A percentile compares a stretch with the other conserved stretches of the same genome.
These are phyloP conservation scores for Idaea biselata DNA, from an alignment of 2,888 invertebrate species.

Conservation along the genomic window DNA sequence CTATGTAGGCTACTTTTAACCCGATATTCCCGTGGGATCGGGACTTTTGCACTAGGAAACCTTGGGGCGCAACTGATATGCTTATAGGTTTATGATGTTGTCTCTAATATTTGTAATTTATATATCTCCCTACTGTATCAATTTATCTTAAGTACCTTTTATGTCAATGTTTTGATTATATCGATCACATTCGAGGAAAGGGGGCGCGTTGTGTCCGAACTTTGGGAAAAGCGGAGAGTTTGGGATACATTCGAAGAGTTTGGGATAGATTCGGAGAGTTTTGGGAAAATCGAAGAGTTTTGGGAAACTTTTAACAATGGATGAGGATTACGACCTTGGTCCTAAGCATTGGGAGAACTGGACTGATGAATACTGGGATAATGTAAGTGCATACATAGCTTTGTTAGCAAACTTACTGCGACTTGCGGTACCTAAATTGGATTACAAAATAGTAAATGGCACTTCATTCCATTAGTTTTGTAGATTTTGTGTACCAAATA, in stretches of 20 bases:
- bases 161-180: constrained; percentile 12
- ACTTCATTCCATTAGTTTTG: too few species aligned
- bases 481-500: too few species aligned
- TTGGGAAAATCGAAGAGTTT: neutral
- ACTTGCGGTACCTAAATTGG: too few species aligned
- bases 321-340: constrained; percentile 21
- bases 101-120: neutral
- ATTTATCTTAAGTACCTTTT: constrained; percentile 51
- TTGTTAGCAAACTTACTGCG: neutral
- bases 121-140: constrained; percentile 23
- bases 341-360: constrained; percentile 39
- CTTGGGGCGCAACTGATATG: too few species aligned
- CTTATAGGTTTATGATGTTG: neutral
- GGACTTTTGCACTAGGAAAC: too few species aligned
- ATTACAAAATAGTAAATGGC: too few species aligned
- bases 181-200: neutral
- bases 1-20: too few species aligned
- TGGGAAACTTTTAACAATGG: neutral
- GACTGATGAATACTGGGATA: constrained; percentile 47
- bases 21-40: too few species aligned
- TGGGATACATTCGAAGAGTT: constrained; percentile 27
- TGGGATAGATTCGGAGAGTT: constrained; percentile 13
- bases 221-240: constrained; percentile 26
- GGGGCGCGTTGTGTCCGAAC: constrained; percentile 3
- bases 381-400: constrained; percentile 38